Conservation (phyloP, 2,797 vertebrate genomes). For the Parauchenoglanis punctatus region DNA sequence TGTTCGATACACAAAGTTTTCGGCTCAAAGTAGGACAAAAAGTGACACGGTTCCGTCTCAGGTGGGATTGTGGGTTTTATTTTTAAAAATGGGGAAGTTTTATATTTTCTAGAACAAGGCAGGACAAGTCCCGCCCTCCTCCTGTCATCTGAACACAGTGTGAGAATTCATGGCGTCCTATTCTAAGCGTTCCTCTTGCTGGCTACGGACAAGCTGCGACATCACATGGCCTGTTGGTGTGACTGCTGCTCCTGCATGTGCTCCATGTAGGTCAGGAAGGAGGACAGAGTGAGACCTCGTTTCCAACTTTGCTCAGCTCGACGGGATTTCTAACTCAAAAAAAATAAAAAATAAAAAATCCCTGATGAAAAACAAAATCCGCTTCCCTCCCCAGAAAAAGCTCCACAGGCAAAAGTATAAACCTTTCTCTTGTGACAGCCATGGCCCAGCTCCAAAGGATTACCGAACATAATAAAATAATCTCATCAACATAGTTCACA, state of each 20-base stretch:
- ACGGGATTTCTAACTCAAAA: constrained; percentile 42
- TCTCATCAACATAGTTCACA: constrained; percentile 61
- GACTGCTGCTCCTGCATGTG: constrained; percentile 47
- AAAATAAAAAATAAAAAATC: constrained; percentile 12
- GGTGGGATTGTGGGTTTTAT: constrained; percentile 77
- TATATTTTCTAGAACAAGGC: constrained; percentile 70
- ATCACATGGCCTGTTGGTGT: constrained; percentile 55
- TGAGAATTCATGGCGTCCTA: constrained; percentile 57
- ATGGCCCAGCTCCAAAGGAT: constrained; percentile 50
- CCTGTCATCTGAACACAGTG: constrained; percentile 58
- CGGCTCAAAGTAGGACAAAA: constrained; percentile 75
- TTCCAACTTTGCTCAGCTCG: constrained; percentile 48
- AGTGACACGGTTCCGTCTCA: constrained; percentile 81
- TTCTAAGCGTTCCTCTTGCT: constrained; percentile 56
- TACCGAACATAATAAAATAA: constrained; percentile 62
- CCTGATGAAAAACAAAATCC: constrained; percentile 55
- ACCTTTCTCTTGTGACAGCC: constrained; percentile 49
- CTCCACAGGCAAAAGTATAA: constrained; percentile 48
- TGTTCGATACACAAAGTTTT: constrained; percentile 64
- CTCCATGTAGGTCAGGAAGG: constrained; percentile 68
- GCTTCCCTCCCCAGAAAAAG: constrained; percentile 45
- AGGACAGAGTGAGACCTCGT: constrained; percentile 62
- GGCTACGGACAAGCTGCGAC: constrained; percentile 52
- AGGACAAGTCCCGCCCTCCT: constrained; percentile 71
- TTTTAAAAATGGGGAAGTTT: constrained; percentile 73